phyloP scores from a whole-genome alignment of 2,888 invertebrate species.

The Abscondita cerata region DNA sequence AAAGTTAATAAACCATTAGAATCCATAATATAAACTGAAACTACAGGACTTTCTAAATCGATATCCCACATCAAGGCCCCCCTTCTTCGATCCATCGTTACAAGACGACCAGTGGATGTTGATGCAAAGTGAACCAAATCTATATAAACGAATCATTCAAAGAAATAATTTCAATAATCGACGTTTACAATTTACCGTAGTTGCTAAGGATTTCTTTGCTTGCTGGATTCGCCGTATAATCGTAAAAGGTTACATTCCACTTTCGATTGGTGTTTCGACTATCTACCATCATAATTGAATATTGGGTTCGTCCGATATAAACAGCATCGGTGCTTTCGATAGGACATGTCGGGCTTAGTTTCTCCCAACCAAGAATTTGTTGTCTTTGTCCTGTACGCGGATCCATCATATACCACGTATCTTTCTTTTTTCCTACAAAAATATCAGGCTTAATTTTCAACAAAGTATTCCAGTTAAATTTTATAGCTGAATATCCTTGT shows the following conservation, averaged over 20 bases:
- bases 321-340: conserved; percentile 70
- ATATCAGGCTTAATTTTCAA: no score
- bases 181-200: conserved; percentile 68
- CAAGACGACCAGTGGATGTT: conserved; percentile 84
- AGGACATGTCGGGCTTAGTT: conserved; percentile 68
- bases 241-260: conserved; percentile 98
- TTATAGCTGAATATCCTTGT: no score
- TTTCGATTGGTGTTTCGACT: conserved; percentile 73
- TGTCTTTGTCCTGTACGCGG: conserved; percentile 72
- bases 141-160: no score
- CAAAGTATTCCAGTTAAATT: no score
- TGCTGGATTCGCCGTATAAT: conserved; percentile 88
- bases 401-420: conserved; percentile 92
- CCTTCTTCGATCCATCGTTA: conserved; percentile 83
- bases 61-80: conserved; percentile 87
- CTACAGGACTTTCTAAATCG: conserved; percentile 87
- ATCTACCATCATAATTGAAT: conserved; percentile 94
- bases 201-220: conserved; percentile 77
- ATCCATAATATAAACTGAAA: conserved; percentile 84
- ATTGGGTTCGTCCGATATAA: conserved; percentile 87
- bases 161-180: conserved; percentile 4
- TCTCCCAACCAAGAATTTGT: conserved; percentile 68
- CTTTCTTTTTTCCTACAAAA: conserved; percentile 76
- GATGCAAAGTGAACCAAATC: conserved; percentile 90
- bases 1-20: conserved; percentile 80